phyloP scores from a whole-genome alignment of 2,888 invertebrate genomes.

The Rambutsinella grinnellia region DNA sequence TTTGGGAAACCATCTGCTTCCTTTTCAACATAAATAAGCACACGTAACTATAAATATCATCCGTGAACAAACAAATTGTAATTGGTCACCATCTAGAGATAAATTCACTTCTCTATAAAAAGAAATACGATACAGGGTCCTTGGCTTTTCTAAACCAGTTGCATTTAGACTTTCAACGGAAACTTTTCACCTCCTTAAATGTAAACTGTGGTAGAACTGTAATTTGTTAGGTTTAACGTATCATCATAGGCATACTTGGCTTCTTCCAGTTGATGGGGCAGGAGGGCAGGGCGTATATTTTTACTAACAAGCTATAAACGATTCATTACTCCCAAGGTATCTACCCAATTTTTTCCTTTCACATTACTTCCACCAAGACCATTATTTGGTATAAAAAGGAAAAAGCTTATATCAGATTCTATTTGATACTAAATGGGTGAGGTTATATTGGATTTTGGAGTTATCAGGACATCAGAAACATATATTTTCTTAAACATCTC shows the following conservation, averaged over 20 bases:
- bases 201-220: constrained; percentile 1
- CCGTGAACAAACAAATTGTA: neutral
- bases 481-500: neutral
- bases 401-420: neutral
- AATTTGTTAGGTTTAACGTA: constrained; percentile 26
- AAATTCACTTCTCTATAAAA: neutral
- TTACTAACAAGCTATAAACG: constrained; percentile 59
- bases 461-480: neutral
- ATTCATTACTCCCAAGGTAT: constrained; percentile 61
- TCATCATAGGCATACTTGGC: constrained; percentile 7
- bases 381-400: too few relatives aligned
- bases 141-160: constrained; percentile 7
- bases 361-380: neutral
- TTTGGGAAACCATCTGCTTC: constrained; percentile 1
- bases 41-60: constrained; percentile 1
- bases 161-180: constrained; percentile 11
- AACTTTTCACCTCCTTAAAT: neutral
- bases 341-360: constrained; percentile 2
- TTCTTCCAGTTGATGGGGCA: constrained; percentile 12
- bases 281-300: constrained; percentile 53
- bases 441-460: constrained; percentile 27
- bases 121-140: neutral
- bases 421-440: constrained; percentile 30
- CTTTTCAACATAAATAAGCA: constrained; percentile 5
- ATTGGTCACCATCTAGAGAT: constrained; percentile 38